Evolutionary conservation across 2,888 invertebrate genomes (phyloP).

Genomic region (Anoplius nigerrimus): DNA sequence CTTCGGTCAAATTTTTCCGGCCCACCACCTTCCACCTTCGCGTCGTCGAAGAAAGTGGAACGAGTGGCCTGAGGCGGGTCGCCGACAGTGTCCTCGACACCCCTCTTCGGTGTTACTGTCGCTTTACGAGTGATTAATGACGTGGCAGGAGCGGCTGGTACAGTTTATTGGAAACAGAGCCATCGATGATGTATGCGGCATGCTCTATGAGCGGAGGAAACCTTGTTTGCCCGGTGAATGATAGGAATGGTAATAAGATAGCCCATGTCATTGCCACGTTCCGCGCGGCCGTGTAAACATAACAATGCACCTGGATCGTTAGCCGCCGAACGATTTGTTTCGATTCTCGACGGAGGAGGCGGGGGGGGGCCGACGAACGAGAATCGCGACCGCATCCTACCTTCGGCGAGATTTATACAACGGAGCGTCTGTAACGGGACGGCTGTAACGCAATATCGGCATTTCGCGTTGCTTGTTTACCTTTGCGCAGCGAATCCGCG

Average conservation of each 20-base stretch:
- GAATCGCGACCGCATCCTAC: neutral
- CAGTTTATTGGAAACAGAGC: conserved; percentile 63
- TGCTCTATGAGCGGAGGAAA: conserved; percentile 39
- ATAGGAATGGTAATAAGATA: conserved; percentile 58
- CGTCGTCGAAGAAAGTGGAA: neutral
- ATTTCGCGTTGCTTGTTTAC: no score
- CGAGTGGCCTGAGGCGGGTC: conserved; percentile 21
- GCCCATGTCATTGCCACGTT: conserved; percentile 40
- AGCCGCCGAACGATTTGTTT: conserved; percentile 20
- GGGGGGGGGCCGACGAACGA: neutral
- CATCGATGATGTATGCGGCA: conserved; percentile 61
- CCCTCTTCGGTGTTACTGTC: conserved; percentile 47
- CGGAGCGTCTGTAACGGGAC: no score
- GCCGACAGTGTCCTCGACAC: conserved; percentile 22
- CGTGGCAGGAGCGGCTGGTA: conserved; percentile 52
- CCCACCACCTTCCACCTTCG: neutral
- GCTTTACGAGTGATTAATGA: conserved; percentile 56
- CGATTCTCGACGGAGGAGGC: neutral
- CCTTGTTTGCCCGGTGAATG: conserved; percentile 43
- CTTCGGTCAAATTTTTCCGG: neutral
- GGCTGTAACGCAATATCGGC: neutral
- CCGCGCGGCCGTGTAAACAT: conserved; percentile 11
- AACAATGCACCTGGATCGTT: conserved; percentile 21
- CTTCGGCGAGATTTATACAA: no score
- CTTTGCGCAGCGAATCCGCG: no score